Conservation (phyloP, 2,888 invertebrate species). For the Scaptomyza parva region DNA sequence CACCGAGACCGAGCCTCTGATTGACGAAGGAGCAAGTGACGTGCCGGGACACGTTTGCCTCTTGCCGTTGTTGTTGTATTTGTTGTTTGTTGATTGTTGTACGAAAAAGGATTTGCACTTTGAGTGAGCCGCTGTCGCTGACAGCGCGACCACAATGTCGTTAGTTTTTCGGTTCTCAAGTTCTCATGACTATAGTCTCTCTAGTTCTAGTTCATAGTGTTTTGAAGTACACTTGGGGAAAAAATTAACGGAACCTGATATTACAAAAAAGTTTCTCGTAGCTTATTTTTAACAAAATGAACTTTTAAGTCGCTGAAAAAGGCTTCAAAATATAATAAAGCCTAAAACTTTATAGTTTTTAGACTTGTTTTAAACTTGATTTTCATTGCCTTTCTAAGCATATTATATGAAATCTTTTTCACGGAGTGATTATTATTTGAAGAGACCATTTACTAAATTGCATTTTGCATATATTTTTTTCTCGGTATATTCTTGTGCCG, state of each 20-base stretch:
- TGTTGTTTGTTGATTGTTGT: constrained; percentile 6
- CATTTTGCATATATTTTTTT: background rate
- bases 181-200: no score
- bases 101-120: constrained; percentile 72
- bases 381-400: no score
- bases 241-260: background rate
- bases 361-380: background rate
- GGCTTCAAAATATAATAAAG: background rate
- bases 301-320: no score
- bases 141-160: constrained; percentile 67
- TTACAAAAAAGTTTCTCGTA: background rate
- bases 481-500: constrained; percentile 8
- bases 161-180: constrained; percentile 12
- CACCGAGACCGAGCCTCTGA: constrained; percentile 36
- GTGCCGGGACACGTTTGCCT: constrained; percentile 36
- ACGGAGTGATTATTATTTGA: no score
- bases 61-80: constrained; percentile 28
- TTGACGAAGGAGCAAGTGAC: constrained; percentile 63
- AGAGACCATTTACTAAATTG: no score
- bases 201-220: constrained; percentile 1
- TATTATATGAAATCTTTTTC: no score
- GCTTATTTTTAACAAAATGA: no score
- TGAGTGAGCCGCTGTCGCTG: constrained; percentile 50
- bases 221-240: background rate
- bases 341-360: background rate